These are phyloP conservation scores for Esox masquinongy DNA, from an alignment of 2,797 vertebrate genomes.

Conservation along the genomic window DNA sequence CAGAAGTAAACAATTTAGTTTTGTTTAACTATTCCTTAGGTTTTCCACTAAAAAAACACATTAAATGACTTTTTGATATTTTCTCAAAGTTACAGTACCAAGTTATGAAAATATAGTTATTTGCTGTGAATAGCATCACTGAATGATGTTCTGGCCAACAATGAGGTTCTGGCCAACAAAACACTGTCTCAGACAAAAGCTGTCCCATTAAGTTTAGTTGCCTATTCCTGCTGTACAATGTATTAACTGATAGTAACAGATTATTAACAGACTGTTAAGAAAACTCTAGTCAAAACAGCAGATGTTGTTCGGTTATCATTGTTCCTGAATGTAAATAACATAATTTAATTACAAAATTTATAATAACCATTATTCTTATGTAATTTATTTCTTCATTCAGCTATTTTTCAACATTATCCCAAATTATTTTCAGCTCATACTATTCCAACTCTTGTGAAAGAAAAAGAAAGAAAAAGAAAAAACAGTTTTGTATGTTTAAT, in stretches of 20 bases:
- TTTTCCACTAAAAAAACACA: too few relatives aligned
- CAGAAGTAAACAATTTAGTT: too few relatives aligned
- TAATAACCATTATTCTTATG: background rate
- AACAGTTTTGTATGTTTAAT: constrained; percentile 38
- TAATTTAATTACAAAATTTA: background rate
- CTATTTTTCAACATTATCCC: background rate
- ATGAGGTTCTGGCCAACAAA: too few relatives aligned
- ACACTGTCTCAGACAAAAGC: too few relatives aligned
- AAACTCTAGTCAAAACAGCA: background rate
- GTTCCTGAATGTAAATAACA: background rate
- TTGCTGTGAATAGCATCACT: background rate
- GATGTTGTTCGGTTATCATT: background rate
- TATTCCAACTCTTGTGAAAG: constrained; percentile 6
- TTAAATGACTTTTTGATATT: too few relatives aligned
- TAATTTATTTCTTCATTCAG: background rate
- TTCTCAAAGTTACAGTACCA: too few relatives aligned
- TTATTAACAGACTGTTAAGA: background rate
- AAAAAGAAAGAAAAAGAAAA: background rate
- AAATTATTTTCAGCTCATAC: background rate
- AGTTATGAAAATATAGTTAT: background rate
- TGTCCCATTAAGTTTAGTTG: too few relatives aligned
- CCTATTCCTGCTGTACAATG: too few relatives aligned
- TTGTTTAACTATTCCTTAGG: too few relatives aligned
- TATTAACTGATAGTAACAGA: background rate
- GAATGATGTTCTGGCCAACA: too few relatives aligned